Percentiles rank a stretch among this genome's conserved stretches.
These are phyloP conservation scores for Prosopocoilus inquinatus DNA, from an alignment of 2,888 invertebrate genomes.

Conservation along the genomic window DNA sequence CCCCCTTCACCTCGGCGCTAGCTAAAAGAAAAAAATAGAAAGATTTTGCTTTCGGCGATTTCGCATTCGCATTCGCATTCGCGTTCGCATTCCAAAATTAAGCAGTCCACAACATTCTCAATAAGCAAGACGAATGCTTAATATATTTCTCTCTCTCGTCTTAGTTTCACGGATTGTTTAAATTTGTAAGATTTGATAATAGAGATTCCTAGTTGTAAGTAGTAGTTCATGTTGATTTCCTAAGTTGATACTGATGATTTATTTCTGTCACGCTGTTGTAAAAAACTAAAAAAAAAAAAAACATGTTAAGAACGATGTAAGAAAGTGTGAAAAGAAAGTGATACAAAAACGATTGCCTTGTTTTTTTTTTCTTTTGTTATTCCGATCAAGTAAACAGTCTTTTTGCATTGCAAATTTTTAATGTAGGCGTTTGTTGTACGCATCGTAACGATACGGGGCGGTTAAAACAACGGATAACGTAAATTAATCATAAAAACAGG, in stretches of 20 bases:
- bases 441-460: too few relatives aligned
- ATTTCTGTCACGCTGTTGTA: slow-evolving; percentile 47
- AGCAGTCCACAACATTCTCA: too few relatives aligned
- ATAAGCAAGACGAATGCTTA: too few relatives aligned
- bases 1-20: too few relatives aligned
- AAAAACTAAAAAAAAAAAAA: too few relatives aligned
- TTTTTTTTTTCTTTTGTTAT: slow-evolving; percentile 3
- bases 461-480: too few relatives aligned
- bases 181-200: slow-evolving; percentile 13
- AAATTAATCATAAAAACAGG: too few relatives aligned
- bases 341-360: slow-evolving; percentile 2
- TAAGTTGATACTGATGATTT: slow-evolving; percentile 38
- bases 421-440: background rate
- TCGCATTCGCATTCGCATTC: too few relatives aligned
- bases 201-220: slow-evolving; percentile 27
- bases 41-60: background rate
- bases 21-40: background rate
- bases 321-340: slow-evolving; percentile 44
- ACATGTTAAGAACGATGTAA: slow-evolving; percentile 47
- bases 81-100: too few relatives aligned
- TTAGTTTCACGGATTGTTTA: slow-evolving; percentile 14
- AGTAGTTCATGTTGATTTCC: slow-evolving; percentile 39
- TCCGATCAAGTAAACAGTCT: background rate
- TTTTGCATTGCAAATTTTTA: background rate
- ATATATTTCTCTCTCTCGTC: too few relatives aligned